Percentiles rank a stretch among this genome's conserved stretches.
Evolutionary conservation across 2,888 invertebrate species (phyloP).

Genomic region (Drosophila seclusa): DNA sequence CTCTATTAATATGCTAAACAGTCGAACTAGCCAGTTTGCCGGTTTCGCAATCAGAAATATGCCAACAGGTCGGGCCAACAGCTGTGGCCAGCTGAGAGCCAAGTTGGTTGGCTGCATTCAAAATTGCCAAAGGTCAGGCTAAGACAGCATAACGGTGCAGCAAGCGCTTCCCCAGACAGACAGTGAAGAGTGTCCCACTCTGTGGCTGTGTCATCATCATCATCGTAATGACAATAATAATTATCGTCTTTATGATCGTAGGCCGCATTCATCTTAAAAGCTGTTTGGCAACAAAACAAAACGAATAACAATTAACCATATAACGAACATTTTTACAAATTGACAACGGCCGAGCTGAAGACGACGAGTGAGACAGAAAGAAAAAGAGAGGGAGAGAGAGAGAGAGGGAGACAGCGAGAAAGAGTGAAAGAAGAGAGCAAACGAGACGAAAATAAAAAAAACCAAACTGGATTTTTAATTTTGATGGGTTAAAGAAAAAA

Average conservation of each 20-base stretch:
- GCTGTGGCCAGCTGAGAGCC: constrained; percentile 26
- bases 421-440: constrained; percentile 79
- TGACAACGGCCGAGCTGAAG: constrained; percentile 50
- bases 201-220: constrained; percentile 59
- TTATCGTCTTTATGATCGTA: constrained; percentile 32
- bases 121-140: constrained; percentile 78
- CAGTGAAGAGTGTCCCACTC: constrained; percentile 21
- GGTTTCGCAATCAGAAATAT: constrained; percentile 63
- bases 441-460: constrained; percentile 39
- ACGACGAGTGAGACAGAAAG: constrained; percentile 49
- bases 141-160: constrained; percentile 46
- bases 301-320: constrained; percentile 73
- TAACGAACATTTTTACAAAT: constrained; percentile 74
- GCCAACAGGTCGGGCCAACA: constrained; percentile 41
- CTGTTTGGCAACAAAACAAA: constrained; percentile 69
- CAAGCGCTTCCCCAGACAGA: constrained; percentile 39
- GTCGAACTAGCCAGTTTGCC: constrained; percentile 13
- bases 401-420: constrained; percentile 54
- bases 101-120: constrained; percentile 48
- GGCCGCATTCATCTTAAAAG: constrained; percentile 59
- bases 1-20: constrained; percentile 70
- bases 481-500: constrained; percentile 56
- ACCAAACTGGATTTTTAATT: constrained; percentile 72
- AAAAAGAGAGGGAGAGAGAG: constrained; percentile 34
- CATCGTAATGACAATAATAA: constrained; percentile 18